Base-by-base conservation (phyloP, 2,888 invertebrate genomes). In the Gastracanthus pulcherrimus region DNA sequence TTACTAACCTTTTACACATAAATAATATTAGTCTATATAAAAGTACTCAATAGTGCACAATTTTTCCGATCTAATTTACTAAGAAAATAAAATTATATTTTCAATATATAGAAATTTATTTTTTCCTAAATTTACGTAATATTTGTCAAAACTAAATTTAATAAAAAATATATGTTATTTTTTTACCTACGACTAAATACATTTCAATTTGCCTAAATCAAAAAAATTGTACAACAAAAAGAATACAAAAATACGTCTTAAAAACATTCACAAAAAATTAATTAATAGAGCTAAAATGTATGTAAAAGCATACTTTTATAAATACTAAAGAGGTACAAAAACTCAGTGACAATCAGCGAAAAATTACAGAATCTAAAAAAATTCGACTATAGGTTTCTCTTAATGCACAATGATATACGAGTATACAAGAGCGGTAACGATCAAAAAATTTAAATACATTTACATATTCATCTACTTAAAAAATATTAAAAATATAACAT, bases 261-360 rank as follows among this genome's bases (percentile, higher is more conserved):
- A 64, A 76, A 55, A 36, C 23, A 58, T 67, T 58, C n/a, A n/a
- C n/a, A 67, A 51, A 69, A 77, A 77, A 29, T 34, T 34, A 71
- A 31, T 55, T 19, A 34, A 41, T 34, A 11, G n/a, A 60, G 23
- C 19, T 71, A 60, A 72, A 69, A 82, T 58, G 69, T 41, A 13
- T 62, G 69, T 76, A 71, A 23, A 23, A 69, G 23, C 62, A 58
- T 60, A 66, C 48, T 64, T 60, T 66, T 19, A 66, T 48, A 71
- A 76, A 48, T 82, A 75, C 41, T 78, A 75, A 82, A 70, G n/a
- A n/a, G n/a, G n/a, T n/a, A 76, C n/a, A 77, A 70, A 64, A 75
- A 70, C 13, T 66, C n/a, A 48, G 51, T 38, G 38, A 34, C 60
- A 29, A 48, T 58, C 19, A 66, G 51, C 36, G 29, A 41, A 76